phyloP scores from a whole-genome alignment of 1,140 invertebrate genomes.

The Philaenus spumarius region DNA sequence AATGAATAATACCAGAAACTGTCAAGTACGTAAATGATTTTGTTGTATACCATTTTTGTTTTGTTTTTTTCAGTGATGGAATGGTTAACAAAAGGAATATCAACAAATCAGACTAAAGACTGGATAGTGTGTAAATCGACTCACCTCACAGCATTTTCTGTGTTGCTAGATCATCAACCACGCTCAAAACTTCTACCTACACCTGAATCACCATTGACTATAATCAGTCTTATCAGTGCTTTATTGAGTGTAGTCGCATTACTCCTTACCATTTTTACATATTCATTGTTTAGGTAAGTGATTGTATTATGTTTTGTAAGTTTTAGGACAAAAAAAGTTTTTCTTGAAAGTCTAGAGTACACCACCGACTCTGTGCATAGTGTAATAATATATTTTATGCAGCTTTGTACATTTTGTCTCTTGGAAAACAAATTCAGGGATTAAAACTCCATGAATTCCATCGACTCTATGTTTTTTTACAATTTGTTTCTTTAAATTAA shows the following conservation, averaged over 20 bases:
- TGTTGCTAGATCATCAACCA: constrained; percentile 41
- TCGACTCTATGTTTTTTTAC: no score
- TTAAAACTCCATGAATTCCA: no score
- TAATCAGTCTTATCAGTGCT: constrained; percentile 46
- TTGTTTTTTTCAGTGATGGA: constrained; percentile 35
- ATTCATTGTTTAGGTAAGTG: constrained; percentile 46
- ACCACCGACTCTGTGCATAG: no score
- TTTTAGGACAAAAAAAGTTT: no score
- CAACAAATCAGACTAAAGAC: constrained; percentile 32
- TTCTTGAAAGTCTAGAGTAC: no score
- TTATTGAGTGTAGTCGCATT: constrained; percentile 42
- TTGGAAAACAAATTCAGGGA: no score
- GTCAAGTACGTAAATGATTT: no score
- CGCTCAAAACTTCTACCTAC: constrained; percentile 11
- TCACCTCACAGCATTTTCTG: constrained; percentile 49
- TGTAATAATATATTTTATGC: neutral
- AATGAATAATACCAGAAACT: no score
- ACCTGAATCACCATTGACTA: constrained; percentile 38
- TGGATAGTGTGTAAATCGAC: constrained; percentile 39
- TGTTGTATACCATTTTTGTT: no score
- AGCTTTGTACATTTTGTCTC: no score
- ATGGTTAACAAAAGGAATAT: constrained; percentile 44
- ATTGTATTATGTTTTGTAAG: no score
- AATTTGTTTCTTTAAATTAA: no score
- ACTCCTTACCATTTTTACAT: constrained; percentile 43